Percentiles rank a stretch among this genome's conserved stretches.
Conservation (phyloP, 2,113 vertebrate genomes). For the Clarias magur region DNA sequence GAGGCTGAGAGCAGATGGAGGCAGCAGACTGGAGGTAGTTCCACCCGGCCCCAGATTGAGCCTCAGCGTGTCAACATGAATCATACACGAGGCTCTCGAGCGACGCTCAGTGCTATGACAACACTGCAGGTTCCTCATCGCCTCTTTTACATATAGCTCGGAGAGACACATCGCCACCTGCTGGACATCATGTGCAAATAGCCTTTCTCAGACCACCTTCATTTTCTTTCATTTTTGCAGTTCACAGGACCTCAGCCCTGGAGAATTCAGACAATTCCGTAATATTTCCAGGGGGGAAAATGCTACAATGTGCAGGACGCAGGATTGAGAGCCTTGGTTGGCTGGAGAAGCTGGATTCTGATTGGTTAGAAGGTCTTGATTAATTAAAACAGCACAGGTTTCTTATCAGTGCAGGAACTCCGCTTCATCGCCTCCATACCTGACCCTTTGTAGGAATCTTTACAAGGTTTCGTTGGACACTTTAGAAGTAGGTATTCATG, state of each 20-base stretch:
- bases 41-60: slow-evolving; percentile 47
- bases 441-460: not conserved
- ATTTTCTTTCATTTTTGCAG: not conserved
- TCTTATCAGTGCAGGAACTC: no score
- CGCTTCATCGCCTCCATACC: not conserved
- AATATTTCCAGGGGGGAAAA: not conserved
- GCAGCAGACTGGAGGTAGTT: slow-evolving; percentile 45
- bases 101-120: slow-evolving; percentile 35
- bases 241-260: not conserved
- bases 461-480: not conserved
- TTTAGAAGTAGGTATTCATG: not conserved
- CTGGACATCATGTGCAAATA: slow-evolving; percentile 17
- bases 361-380: not conserved
- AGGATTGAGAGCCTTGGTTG: not conserved
- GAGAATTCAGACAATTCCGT: not conserved
- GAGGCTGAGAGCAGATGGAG: slow-evolving; percentile 56
- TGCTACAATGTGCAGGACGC: not conserved
- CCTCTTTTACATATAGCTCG: not conserved
- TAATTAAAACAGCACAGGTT: not conserved
- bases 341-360: not conserved
- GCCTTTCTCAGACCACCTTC: not conserved
- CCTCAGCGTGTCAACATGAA: slow-evolving; percentile 57
- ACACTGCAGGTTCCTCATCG: slow-evolving; percentile 42
- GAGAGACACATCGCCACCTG: slow-evolving; percentile 36
- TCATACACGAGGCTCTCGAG: slow-evolving; percentile 49